Evolutionary conservation across 2,888 invertebrate species (phyloP).

Genomic region (Volucella bombylans): DNA sequence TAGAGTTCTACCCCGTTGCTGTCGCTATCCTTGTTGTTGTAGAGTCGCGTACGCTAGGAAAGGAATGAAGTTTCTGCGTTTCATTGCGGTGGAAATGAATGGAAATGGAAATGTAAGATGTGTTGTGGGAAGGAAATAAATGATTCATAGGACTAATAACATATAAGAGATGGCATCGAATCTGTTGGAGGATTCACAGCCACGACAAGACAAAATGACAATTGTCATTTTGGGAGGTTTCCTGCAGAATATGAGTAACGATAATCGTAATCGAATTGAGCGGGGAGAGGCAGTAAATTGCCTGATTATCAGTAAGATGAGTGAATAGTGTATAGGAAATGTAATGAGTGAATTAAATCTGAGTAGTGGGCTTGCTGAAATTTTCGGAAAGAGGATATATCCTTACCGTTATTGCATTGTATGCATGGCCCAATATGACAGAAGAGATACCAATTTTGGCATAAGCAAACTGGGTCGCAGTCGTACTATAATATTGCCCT

Average conservation of each 20-base stretch:
- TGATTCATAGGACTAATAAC: conserved; percentile 71
- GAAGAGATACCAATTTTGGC: no score
- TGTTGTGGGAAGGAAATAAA: conserved; percentile 69
- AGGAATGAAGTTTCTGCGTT: background rate
- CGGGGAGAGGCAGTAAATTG: no score
- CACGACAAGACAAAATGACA: conserved; percentile 18
- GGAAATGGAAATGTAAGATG: conserved; percentile 71
- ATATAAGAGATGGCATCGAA: conserved; percentile 21
- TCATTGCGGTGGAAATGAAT: conserved; percentile 63
- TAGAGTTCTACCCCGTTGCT: conserved; percentile 59
- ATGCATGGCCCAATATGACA: no score
- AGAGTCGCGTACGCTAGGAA: conserved; percentile 35
- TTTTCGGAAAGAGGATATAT: no score
- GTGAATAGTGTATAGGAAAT: no score
- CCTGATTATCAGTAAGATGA: no score
- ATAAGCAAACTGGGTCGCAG: no score
- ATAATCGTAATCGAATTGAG: background rate
- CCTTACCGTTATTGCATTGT: no score
- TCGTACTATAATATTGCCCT: no score
- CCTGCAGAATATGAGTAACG: background rate
- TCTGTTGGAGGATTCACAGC: conserved; percentile 11
- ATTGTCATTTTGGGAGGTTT: conserved; percentile 20
- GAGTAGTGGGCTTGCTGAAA: no score
- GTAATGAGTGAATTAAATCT: no score
- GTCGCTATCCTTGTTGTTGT: conserved; percentile 1